Evolutionary conservation across 2,888 invertebrate genomes (phyloP).

Genomic region (Brachypalpus laphriformis): DNA sequence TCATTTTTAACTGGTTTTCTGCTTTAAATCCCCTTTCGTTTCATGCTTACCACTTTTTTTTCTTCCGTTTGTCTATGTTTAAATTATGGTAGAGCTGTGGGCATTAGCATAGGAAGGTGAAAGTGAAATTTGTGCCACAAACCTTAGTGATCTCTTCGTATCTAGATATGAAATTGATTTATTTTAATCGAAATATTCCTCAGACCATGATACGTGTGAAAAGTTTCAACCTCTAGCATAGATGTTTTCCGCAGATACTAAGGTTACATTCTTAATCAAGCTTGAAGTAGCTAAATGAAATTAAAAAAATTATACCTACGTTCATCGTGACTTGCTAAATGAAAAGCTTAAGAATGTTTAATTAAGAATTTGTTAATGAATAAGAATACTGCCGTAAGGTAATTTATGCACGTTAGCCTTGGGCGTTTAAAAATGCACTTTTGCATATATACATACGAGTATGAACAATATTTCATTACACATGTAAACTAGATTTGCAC

Average conservation of each 20-base stretch:
- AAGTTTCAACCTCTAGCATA: neutral
- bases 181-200: neutral
- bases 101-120: slow-evolving; percentile 71
- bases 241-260: neutral
- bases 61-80: slow-evolving; percentile 4
- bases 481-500: too few species aligned
- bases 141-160: neutral
- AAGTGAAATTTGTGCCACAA: slow-evolving; percentile 53
- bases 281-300: neutral
- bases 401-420: neutral
- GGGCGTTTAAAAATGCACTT: neutral
- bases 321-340: neutral
- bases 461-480: too few species aligned
- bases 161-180: neutral
- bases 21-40: slow-evolving; percentile 49
- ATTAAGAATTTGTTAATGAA: neutral
- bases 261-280: neutral
- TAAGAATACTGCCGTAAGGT: neutral
- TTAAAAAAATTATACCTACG: neutral
- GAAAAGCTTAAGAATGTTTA: neutral
- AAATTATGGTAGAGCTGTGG: slow-evolving; percentile 10
- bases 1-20: slow-evolving; percentile 54
- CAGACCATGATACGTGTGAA: slow-evolving; percentile 9
- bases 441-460: too few species aligned
- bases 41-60: slow-evolving; percentile 24